Conservation (phyloP, 2,113 vertebrate species). For the Oxyruncus cristatus region DNA sequence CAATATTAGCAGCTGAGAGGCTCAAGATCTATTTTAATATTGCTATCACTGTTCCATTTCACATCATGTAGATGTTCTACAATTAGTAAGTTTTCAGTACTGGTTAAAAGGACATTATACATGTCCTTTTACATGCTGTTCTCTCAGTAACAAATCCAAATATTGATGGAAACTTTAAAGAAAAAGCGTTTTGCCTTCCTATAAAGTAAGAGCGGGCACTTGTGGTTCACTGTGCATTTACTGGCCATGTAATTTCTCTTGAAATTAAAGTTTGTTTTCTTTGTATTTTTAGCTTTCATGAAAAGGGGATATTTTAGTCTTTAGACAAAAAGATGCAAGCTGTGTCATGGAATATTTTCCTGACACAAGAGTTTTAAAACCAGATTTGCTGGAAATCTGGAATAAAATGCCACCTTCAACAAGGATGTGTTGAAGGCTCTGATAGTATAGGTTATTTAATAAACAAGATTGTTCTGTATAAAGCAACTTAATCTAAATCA, state of each 20-base stretch:
- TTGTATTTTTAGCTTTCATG: constrained; percentile 77
- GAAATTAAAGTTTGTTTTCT: constrained; percentile 72
- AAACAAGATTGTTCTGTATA: constrained; percentile 20
- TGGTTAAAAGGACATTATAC: constrained; percentile 52
- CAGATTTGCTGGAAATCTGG: constrained; percentile 64
- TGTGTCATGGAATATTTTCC: constrained; percentile 56
- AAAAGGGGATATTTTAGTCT: constrained; percentile 76
- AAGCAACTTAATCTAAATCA: constrained; percentile 48
- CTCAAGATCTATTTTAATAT: constrained; percentile 70
- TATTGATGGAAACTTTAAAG: constrained; percentile 38
- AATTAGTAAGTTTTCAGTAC: constrained; percentile 52
- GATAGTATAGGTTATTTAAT: constrained; percentile 29
- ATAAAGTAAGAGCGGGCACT: constrained; percentile 47
- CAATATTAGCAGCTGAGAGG: constrained; percentile 73
- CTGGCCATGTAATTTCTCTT: constrained; percentile 74
- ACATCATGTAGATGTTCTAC: constrained; percentile 39
- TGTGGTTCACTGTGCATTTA: constrained; percentile 75
- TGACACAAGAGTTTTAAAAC: constrained; percentile 53
- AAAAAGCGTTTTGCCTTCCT: constrained; percentile 47
- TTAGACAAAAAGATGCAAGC: constrained; percentile 64
- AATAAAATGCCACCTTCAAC: constrained; percentile 45
- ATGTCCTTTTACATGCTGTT: constrained; percentile 42
- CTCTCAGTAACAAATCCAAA: constrained; percentile 49
- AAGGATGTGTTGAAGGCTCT: constrained; percentile 41
- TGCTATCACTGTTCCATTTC: constrained; percentile 62